These are phyloP conservation scores for Cottus gobio DNA, from an alignment of 2,113 vertebrate species.

Conservation along the genomic window DNA sequence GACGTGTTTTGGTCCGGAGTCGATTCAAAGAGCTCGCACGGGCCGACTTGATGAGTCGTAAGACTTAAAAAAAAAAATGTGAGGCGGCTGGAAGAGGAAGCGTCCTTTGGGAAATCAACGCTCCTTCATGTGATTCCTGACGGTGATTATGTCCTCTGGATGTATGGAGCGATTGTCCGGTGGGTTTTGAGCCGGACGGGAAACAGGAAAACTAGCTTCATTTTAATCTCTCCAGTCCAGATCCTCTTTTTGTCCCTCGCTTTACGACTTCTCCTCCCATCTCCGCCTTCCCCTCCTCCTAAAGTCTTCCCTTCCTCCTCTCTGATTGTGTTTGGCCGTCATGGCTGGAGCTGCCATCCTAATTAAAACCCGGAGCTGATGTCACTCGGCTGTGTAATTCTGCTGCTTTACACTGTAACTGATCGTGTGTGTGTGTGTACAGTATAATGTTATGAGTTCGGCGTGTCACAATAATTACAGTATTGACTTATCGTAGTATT, in stretches of 20 bases:
- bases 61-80: not conserved
- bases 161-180: not conserved
- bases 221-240: conserved; percentile 23
- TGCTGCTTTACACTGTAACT: conserved; percentile 15
- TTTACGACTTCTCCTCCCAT: not conserved
- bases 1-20: not conserved
- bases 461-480: not conserved
- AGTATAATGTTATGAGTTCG: not conserved
- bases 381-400: conserved; percentile 53
- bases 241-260: conserved; percentile 14
- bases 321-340: conserved; percentile 56
- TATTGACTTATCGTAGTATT: no score
- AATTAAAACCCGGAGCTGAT: conserved; percentile 51
- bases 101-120: conserved; percentile 45
- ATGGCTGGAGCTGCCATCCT: conserved; percentile 37
- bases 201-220: conserved; percentile 25
- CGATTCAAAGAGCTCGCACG: conserved; percentile 24
- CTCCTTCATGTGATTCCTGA: conserved; percentile 31
- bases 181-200: conserved; percentile 1
- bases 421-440: no score
- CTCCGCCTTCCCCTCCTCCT: not conserved
- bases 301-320: not conserved
- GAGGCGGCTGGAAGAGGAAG: conserved; percentile 12
- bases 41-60: conserved; percentile 18
- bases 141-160: conserved; percentile 36